These are phyloP conservation scores for Melanophora roralis DNA, from an alignment of 2,888 invertebrate genomes.

Conservation along the genomic window DNA sequence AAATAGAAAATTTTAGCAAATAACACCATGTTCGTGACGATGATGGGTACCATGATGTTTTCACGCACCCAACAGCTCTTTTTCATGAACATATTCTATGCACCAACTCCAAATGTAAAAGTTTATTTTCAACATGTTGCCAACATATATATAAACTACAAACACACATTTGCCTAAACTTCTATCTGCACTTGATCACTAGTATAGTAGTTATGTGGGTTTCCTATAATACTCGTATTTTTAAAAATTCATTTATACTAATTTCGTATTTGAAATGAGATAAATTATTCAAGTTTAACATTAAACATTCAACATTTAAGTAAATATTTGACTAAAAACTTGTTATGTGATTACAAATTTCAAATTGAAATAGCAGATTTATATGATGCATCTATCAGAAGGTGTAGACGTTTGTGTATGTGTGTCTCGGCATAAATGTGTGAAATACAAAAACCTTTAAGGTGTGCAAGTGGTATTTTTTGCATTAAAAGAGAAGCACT, in stretches of 20 bases:
- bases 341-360: slow-evolving; percentile 58
- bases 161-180: too few species aligned
- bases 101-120: slow-evolving; percentile 12
- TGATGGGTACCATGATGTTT: slow-evolving; percentile 9
- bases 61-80: not conserved
- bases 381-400: not conserved
- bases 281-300: slow-evolving; percentile 59
- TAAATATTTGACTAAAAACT: slow-evolving; percentile 57
- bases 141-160: not conserved
- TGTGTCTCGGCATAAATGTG: not conserved
- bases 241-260: slow-evolving; percentile 56
- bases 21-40: slow-evolving; percentile 22
- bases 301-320: slow-evolving; percentile 58
- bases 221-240: slow-evolving; percentile 5
- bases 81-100: not conserved
- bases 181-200: too few species aligned
- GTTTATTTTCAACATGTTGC: slow-evolving; percentile 52
- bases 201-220: not conserved
- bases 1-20: slow-evolving; percentile 48
- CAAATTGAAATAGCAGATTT: slow-evolving; percentile 48
- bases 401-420: not conserved
- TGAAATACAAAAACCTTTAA: not conserved
- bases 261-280: slow-evolving; percentile 53
- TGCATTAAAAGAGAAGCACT: not conserved
- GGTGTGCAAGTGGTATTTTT: slow-evolving; percentile 26